phyloP scores from a whole-genome alignment of 2,113 vertebrate genomes.

The Blennius ocellaris region DNA sequence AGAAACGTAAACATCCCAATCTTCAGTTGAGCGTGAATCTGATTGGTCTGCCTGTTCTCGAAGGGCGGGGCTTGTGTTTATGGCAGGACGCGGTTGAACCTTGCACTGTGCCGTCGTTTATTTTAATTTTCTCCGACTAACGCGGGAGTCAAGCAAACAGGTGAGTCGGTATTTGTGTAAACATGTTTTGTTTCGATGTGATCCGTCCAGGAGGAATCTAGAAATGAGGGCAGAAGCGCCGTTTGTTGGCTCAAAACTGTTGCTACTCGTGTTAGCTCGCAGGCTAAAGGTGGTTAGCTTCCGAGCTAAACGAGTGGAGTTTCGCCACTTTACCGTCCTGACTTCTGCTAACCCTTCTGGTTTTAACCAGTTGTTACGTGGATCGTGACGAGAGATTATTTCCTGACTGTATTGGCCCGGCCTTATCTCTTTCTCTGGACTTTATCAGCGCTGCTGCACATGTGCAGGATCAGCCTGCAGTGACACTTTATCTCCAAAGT shows the following conservation, averaged over 20 bases:
- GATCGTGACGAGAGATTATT: background rate
- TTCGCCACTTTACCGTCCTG: background rate
- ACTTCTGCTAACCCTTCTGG: background rate
- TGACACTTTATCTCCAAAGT: conserved; percentile 5
- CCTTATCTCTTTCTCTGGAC: conserved; percentile 30
- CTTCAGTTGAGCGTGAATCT: background rate
- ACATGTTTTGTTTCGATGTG: background rate
- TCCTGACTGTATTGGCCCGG: background rate
- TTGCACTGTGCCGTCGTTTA: background rate
- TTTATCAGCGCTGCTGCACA: conserved; percentile 48
- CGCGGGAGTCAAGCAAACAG: background rate
- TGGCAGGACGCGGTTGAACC: conserved; percentile 42
- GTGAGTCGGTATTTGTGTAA: conserved; percentile 3
- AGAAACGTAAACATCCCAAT: background rate
- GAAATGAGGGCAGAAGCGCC: background rate
- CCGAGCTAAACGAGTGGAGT: too few relatives aligned
- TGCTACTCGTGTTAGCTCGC: conserved; percentile 19
- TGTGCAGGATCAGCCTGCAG: background rate
- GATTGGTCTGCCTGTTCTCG: conserved; percentile 43
- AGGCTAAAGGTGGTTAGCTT: conserved; percentile 46
- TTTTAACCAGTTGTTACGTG: background rate
- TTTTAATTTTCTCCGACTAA: background rate
- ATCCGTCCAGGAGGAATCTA: background rate
- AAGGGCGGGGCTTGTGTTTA: conserved; percentile 49
- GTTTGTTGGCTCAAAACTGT: background rate